Conservation (phyloP, 2,888 invertebrate species). For the Epinotia ramella region DNA sequence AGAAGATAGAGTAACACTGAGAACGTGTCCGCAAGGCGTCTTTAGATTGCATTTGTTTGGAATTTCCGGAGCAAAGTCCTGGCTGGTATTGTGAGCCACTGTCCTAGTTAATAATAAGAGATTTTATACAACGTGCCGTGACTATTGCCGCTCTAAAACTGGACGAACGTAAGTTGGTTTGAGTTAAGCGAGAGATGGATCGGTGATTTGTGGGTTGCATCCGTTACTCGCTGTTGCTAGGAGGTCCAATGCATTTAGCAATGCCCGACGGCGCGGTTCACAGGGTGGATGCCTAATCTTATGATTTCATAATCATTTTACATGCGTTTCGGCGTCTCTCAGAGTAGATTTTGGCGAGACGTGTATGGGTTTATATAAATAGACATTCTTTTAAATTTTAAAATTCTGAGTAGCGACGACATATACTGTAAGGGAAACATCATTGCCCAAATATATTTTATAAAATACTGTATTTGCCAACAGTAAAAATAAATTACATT, state of each 20-base stretch:
- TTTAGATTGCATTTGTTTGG: conserved; percentile 30
- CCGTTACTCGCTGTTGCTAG: conserved; percentile 8
- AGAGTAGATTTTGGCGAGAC: conserved; percentile 14
- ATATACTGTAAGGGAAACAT: neutral
- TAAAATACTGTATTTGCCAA: no score
- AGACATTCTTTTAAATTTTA: neutral
- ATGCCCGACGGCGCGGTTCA: conserved; percentile 12
- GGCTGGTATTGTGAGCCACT: conserved; percentile 6
- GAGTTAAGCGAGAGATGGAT: conserved; percentile 6
- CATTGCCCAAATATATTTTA: no score
- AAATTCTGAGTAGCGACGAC: neutral
- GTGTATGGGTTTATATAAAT: conserved; percentile 24
- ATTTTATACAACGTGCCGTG: neutral
- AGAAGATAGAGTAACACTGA: conserved; percentile 9
- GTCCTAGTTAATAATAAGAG: conserved; percentile 19
- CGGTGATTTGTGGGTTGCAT: neutral
- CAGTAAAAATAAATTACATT: no score
- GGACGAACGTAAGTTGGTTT: neutral
- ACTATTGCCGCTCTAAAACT: conserved; percentile 11
- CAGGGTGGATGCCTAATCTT: conserved; percentile 25
- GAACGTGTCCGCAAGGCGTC: neutral
- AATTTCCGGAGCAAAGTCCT: conserved; percentile 43
- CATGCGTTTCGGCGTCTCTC: conserved; percentile 21
- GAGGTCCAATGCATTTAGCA: conserved; percentile 13
- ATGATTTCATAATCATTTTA: conserved; percentile 27